Conservation (phyloP, 1,140 invertebrate genomes). For the Chionoecetes opilio region DNA sequence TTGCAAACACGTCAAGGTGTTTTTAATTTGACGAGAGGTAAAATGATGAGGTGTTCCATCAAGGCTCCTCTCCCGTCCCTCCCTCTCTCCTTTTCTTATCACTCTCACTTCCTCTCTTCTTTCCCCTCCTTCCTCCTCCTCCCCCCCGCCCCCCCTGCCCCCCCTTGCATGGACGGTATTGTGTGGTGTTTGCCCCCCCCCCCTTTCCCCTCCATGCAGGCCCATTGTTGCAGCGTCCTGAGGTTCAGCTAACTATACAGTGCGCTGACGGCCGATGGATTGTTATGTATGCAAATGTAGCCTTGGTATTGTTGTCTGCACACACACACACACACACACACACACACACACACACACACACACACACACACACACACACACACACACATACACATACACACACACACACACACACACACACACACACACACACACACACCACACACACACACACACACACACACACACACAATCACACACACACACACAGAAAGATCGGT, state of each 20-base stretch:
- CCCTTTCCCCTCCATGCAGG: too few relatives aligned
- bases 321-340: conserved; percentile 27
- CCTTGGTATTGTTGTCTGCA: background rate
- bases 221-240: background rate
- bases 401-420: conserved; percentile 31
- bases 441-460: too few relatives aligned
- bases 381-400: conserved; percentile 34
- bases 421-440: too few relatives aligned
- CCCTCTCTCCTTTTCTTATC: background rate
- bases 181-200: background rate
- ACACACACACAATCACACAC: too few relatives aligned
- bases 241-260: background rate
- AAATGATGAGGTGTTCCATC: background rate
- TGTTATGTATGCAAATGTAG: conserved; percentile 29
- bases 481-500: too few relatives aligned
- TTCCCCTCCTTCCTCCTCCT: background rate
- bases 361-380: background rate
- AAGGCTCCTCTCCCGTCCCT: background rate
- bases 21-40: background rate
- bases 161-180: background rate
- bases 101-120: too few relatives aligned
- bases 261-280: background rate
- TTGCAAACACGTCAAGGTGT: background rate
- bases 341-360: conserved; percentile 27
- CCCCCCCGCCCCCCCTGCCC: background rate